phyloP scores from a whole-genome alignment of 2,113 vertebrate species.

The Athene noctua region DNA sequence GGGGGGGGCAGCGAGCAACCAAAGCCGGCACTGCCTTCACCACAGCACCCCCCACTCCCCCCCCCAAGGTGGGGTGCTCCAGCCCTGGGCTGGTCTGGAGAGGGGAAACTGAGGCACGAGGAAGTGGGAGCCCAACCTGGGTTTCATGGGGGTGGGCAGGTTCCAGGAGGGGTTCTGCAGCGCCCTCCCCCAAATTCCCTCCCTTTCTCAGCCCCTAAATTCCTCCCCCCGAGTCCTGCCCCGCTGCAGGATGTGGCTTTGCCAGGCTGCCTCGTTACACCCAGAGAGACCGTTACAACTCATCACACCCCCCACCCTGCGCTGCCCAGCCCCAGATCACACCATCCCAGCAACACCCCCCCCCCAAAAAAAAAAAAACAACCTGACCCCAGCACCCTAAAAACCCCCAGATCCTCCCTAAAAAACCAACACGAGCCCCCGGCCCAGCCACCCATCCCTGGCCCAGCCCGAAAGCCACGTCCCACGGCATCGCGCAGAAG shows the following conservation, averaged over 20 bases:
- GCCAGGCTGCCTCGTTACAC: neutral
- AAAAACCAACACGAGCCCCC: neutral
- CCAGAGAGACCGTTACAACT: neutral
- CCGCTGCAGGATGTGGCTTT: slow-evolving; percentile 6
- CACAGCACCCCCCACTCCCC: neutral
- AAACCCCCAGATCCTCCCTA: neutral
- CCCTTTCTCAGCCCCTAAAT: neutral
- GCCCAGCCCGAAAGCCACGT: neutral
- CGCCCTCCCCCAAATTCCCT: neutral
- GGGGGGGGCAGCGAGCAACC: neutral
- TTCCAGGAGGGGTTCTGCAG: neutral
- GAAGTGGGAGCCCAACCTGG: neutral
- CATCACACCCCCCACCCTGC: neutral
- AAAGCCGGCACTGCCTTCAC: neutral
- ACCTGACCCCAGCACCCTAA: neutral
- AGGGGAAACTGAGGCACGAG: neutral
- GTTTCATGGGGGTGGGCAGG: neutral
- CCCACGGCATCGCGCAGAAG: neutral
- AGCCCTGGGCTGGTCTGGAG: neutral
- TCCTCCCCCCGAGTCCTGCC: neutral
- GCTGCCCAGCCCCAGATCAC: neutral
- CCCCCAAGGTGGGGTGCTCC: rapidly evolving
- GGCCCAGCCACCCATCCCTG: neutral
- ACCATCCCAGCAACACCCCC: neutral
- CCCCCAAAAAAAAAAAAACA: too few relatives aligned